Evolutionary conservation across 2,888 invertebrate species (phyloP).

Genomic region (Anthophora plumipes): DNA sequence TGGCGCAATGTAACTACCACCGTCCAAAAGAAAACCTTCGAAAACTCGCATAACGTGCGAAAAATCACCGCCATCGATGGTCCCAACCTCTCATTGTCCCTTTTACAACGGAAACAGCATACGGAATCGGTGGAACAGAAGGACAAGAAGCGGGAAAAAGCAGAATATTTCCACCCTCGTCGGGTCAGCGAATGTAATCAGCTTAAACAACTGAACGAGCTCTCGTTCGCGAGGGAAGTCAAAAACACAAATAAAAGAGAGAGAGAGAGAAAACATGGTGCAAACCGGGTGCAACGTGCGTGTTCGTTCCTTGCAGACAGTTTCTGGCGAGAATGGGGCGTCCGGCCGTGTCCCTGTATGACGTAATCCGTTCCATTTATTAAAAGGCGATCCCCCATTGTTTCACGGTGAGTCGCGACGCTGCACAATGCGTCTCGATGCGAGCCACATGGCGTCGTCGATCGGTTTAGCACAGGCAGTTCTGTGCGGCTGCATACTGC

Average conservation of each 20-base stretch:
- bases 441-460: conserved; percentile 78
- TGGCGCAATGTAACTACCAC: neutral
- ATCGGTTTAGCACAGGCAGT: conserved; percentile 51
- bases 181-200: conserved; percentile 21
- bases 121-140: neutral
- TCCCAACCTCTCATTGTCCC: neutral
- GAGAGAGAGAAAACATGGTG: neutral
- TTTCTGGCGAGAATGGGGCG: conserved; percentile 31
- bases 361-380: conserved; percentile 80
- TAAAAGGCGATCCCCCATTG: conserved; percentile 80
- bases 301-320: conserved; percentile 14
- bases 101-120: neutral
- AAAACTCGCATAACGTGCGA: too few relatives aligned
- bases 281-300: too few relatives aligned
- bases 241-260: neutral
- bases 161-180: conserved; percentile 17
- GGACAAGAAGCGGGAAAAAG: neutral
- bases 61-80: neutral
- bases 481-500: conserved; percentile 31
- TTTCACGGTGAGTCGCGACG: conserved; percentile 70
- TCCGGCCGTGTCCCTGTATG: conserved; percentile 54
- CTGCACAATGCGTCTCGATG: conserved; percentile 75
- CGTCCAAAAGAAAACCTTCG: neutral
- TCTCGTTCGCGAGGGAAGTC: neutral
- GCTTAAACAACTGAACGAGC: conserved; percentile 32